Percentiles rank a stretch among this genome's conserved stretches.
phyloP scores from a whole-genome alignment of 2,888 invertebrate genomes.

The Morinoia aosen region DNA sequence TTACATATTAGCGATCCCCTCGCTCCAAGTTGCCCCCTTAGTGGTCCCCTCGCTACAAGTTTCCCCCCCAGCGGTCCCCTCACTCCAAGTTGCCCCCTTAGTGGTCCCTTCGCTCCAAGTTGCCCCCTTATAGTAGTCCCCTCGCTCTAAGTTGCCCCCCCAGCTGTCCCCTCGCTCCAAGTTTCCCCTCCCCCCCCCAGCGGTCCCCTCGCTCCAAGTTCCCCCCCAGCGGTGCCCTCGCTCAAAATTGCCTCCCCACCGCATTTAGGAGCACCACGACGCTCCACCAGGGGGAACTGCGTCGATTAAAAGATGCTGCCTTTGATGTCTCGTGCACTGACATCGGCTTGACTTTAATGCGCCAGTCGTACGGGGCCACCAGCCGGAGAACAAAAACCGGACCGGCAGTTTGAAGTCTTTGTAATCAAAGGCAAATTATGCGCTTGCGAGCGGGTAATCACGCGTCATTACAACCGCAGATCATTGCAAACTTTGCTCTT shows the following conservation, averaged over 20 bases:
- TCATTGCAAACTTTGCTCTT: background rate
- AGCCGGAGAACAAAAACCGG: background rate
- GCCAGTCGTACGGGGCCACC: background rate
- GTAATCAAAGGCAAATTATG: background rate
- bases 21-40: background rate
- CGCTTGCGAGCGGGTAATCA: background rate
- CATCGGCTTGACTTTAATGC: slow-evolving; percentile 6
- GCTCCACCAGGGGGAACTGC: background rate
- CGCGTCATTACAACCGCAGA: background rate
- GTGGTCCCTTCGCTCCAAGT: background rate
- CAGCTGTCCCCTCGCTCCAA: background rate
- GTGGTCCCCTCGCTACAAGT: too few relatives aligned
- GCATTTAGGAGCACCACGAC: background rate
- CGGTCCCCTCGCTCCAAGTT: background rate
- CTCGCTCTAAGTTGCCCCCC: background rate
- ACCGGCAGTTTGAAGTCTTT: background rate
- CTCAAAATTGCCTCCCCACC: background rate
- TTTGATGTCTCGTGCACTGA: background rate
- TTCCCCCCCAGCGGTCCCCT: background rate
- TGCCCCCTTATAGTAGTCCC: too few relatives aligned
- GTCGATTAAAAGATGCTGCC: slow-evolving; percentile 44
- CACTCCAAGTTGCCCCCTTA: background rate
- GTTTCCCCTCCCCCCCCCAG: background rate
- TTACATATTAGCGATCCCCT: too few relatives aligned
- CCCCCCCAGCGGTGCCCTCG: background rate